Evolutionary conservation across 2,113 vertebrate genomes (phyloP), one percentile per base, ranked within the genome.

Genomic region (Sclerurus mexicanus): DNA sequence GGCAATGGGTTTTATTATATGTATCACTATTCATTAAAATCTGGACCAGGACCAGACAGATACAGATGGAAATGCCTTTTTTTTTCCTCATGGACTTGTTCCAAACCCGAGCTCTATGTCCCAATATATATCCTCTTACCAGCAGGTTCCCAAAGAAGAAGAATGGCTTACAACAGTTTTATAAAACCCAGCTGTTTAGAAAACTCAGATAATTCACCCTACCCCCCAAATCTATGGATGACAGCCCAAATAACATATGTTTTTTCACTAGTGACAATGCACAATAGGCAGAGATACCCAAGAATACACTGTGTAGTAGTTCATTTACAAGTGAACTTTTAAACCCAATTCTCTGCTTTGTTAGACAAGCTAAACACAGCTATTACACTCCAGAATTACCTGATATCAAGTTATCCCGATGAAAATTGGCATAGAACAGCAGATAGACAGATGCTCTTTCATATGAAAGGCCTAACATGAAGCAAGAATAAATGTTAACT

Each of bases 111-210:
- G 16, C 39, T 84, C 73, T 81, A 87, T 76, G 56, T 95, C 89
- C 73, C 68, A 56, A 17, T 47, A 67, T 39, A 86, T 81, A 87
- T 89, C 76, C 60, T 85, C 80, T 89, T 69, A 95, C 88, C 96
- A 95, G 93, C 89, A 97, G 94, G 86, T 95, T 96, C 93, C 91
- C 86, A 71, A 95, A 84, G 64, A 85, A 64, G 31, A 95, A 95
- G 59, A 94, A 90, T 85, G 46, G 31, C 46, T 95, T 95, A 95
- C 93, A 96, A 89, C 91, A n/a, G 21, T 93, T 96, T 97, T 95
- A 97, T 97, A 89, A 95, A 95, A 95, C n/a, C 84, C 96, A 96
- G 93, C 93, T 97, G 95, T 78, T 95, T 78, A 64, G 52, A 95
- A 95, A 92, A 81, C 20, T 93, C 64, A 52, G 39, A 90, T 81